Base-by-base conservation (phyloP, 2,113 vertebrate species). In the Rhinolophus sinicus region DNA sequence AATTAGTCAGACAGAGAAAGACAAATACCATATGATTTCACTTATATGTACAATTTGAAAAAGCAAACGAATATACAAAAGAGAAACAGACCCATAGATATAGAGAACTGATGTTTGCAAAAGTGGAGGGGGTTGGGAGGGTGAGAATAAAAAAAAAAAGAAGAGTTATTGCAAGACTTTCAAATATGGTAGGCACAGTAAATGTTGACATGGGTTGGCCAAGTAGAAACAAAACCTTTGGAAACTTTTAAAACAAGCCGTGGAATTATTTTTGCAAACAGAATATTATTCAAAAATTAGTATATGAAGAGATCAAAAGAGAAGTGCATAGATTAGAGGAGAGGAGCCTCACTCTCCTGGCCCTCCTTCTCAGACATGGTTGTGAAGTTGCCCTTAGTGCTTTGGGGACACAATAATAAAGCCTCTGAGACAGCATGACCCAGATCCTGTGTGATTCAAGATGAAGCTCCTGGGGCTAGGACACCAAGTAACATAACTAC, bases 251-350 rank as follows among this genome's bases (percentile, higher is more conserved):
- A 22, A 83, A 90, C 58, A 50, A 69, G 8, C 44, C 30, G 24
- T 73, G 85, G 62, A 52, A 65, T 94, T 96, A 30, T 90, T 95
- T 89, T 52, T 64, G 30, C 82, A 82, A 90, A 56, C 28, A 35
- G n/a, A 47, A 47, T 16, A 28, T 73, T 69, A 64, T 95, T 95
- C 7, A 9, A 77, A 80, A 80, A 33, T 54, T 19, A 33, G 52
- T 62, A 35, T 40, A 15, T 78, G 14, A 87, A 38, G 72, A 75
- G 78, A n/a, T 58, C 40, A 77, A 85, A 58, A 76, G n/a, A 91
- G 67, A 78, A 15, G 21, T 3, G 28, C 38, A n/a, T 65, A 80
- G 40, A 52, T 75, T 16, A 40, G 47, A 65, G 24, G 65, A 73
- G 73, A 75, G 44, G 35, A 38, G 33, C 38, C 50, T 56, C 40